Percentiles rank a stretch among this genome's conserved stretches.
Conservation (phyloP, 2,797 vertebrate species). For the Petrocephalus sullivani region DNA sequence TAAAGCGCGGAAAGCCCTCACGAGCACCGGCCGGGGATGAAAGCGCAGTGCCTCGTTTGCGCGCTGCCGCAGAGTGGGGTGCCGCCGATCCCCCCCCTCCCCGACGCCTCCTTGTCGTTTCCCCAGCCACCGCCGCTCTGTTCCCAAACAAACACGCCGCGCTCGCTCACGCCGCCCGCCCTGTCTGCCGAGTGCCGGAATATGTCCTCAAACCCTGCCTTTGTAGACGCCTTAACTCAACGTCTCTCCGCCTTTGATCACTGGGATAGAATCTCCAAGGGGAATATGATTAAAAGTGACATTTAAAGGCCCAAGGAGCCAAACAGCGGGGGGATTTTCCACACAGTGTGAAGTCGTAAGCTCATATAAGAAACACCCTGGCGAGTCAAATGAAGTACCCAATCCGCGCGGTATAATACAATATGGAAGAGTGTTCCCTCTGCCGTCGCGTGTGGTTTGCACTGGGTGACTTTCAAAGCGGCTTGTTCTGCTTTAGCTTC, state of each 20-base stretch:
- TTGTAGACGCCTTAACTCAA: slow-evolving; percentile 53
- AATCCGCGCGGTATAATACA: slow-evolving; percentile 50
- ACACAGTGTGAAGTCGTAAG: slow-evolving; percentile 63
- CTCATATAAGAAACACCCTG: slow-evolving; percentile 63
- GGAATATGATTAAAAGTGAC: slow-evolving; percentile 63
- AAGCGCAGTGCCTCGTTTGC: slow-evolving; percentile 37
- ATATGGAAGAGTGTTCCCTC: slow-evolving; percentile 31
- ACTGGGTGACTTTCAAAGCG: slow-evolving; percentile 65
- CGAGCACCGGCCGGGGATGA: slow-evolving; percentile 32
- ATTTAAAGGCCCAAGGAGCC: slow-evolving; percentile 52
- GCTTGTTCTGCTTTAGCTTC: slow-evolving; percentile 56
- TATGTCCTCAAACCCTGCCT: slow-evolving; percentile 36
- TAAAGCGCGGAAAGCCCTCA: slow-evolving; percentile 41
- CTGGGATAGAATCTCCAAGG: slow-evolving; percentile 51
- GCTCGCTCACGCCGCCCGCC: neutral
- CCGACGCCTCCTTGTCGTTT: neutral
- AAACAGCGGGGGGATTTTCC: slow-evolving; percentile 56
- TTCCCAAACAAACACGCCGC: slow-evolving; percentile 33
- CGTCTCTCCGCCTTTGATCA: slow-evolving; percentile 58
- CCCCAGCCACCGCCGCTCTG: slow-evolving; percentile 1
- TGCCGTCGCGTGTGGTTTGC: slow-evolving; percentile 48
- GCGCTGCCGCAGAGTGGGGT: slow-evolving; percentile 24
- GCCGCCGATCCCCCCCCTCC: neutral
- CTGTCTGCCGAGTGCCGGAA: slow-evolving; percentile 24
- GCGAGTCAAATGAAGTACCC: slow-evolving; percentile 54